Percentiles rank a stretch among this genome's conserved stretches.
phyloP scores from a whole-genome alignment of 2,888 invertebrate genomes.

The Drosophila picticornis region DNA sequence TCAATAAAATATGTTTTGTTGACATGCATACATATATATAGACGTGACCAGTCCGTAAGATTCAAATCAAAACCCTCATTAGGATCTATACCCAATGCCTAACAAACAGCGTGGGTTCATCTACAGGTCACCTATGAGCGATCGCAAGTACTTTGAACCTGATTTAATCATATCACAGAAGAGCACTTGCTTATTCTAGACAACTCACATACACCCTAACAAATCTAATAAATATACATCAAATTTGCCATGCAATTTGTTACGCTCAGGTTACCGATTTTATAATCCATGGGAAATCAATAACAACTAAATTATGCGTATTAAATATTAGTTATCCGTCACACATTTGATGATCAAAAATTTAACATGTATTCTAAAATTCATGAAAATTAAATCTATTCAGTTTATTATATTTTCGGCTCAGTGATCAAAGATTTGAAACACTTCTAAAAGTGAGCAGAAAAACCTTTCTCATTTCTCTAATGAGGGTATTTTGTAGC shows the following conservation, averaged over 20 bases:
- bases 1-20: slow-evolving; percentile 18
- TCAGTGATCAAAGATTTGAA: background rate
- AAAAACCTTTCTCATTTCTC: background rate
- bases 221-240: background rate
- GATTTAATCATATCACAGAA: slow-evolving; percentile 28
- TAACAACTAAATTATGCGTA: background rate
- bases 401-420: background rate
- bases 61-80: slow-evolving; percentile 13
- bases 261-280: background rate
- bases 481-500: slow-evolving; percentile 5
- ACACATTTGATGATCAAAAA: background rate
- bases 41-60: slow-evolving; percentile 2
- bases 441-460: background rate
- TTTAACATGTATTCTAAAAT: background rate
- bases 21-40: background rate
- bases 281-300: background rate
- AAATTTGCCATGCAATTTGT: background rate
- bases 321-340: background rate
- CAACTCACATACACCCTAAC: background rate
- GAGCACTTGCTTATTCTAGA: slow-evolving; percentile 5
- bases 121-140: slow-evolving; percentile 43
- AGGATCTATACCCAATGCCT: slow-evolving; percentile 4
- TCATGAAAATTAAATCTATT: background rate
- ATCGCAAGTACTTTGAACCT: slow-evolving; percentile 48
- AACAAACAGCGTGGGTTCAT: slow-evolving; percentile 8